A percentile compares a stretch with the other conserved stretches of the same genome.
These are phyloP conservation scores for Tachystola acroxantha DNA, from an alignment of 2,888 invertebrate genomes.

Conservation along the genomic window DNA sequence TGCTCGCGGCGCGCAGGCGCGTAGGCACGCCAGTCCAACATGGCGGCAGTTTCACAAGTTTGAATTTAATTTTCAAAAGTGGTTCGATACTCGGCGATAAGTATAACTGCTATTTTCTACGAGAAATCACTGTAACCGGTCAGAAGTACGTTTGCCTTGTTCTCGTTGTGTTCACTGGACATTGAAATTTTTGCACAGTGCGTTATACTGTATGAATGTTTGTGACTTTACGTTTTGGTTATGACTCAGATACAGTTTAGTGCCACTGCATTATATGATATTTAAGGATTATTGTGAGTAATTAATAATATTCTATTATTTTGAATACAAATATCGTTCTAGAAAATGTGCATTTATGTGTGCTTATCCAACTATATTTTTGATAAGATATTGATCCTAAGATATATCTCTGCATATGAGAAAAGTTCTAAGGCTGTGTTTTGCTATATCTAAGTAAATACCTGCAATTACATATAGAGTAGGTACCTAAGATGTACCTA, in stretches of 20 bases:
- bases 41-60: slow-evolving; percentile 56
- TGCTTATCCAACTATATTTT: too few species aligned
- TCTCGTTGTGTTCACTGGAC: slow-evolving; percentile 42
- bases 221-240: slow-evolving; percentile 49
- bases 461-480: too few species aligned
- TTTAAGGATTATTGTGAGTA: slow-evolving; percentile 60
- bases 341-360: too few species aligned
- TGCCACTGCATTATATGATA: slow-evolving; percentile 44
- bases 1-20: slow-evolving; percentile 73
- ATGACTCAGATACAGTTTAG: slow-evolving; percentile 51
- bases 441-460: too few species aligned
- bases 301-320: too few species aligned
- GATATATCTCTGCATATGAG: too few species aligned
- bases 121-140: slow-evolving; percentile 37
- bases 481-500: too few species aligned
- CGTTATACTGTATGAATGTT: slow-evolving; percentile 50
- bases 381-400: too few species aligned
- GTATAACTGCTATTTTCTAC: slow-evolving; percentile 34
- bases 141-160: slow-evolving; percentile 25
- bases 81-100: slow-evolving; percentile 38
- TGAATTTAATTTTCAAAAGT: slow-evolving; percentile 42
- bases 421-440: too few species aligned
- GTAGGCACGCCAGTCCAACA: slow-evolving; percentile 67
- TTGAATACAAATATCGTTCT: too few species aligned
- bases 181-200: slow-evolving; percentile 49